Evolutionary conservation across 2,888 invertebrate species (phyloP).

Genomic region (Heteromurus nitidus): DNA sequence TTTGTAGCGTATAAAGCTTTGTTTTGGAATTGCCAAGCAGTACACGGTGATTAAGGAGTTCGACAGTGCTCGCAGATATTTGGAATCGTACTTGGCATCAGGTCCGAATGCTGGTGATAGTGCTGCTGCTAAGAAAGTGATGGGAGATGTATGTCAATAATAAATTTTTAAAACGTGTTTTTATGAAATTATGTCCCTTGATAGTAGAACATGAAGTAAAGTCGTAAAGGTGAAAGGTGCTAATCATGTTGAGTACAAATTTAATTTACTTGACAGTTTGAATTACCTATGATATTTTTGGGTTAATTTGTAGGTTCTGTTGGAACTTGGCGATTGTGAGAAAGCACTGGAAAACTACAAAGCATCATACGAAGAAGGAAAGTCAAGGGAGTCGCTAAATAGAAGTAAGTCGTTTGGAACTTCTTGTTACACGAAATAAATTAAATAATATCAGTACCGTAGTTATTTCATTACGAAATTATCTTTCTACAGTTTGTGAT

Average conservation of each 20-base stretch:
- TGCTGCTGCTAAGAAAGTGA: constrained; percentile 53
- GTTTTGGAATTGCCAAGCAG: constrained; percentile 59
- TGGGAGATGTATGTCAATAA: constrained; percentile 63
- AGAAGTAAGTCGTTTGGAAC: constrained; percentile 31
- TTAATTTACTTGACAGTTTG: not conserved
- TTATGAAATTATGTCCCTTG: too few species aligned
- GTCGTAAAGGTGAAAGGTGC: too few species aligned
- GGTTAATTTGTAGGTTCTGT: constrained; percentile 48
- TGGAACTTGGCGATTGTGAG: constrained; percentile 40
- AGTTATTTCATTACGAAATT: not conserved
- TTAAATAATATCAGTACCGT: not conserved
- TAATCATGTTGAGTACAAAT: too few species aligned
- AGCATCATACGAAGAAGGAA: constrained; percentile 23
- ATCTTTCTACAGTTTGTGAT: constrained; percentile 58
- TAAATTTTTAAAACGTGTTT: too few species aligned
- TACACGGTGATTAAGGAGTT: constrained; percentile 57
- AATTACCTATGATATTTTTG: not conserved
- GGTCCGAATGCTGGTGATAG: constrained; percentile 32
- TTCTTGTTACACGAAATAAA: not conserved
- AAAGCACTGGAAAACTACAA: constrained; percentile 60
- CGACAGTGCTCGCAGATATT: constrained; percentile 42
- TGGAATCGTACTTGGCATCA: constrained; percentile 49
- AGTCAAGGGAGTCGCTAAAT: constrained; percentile 44
- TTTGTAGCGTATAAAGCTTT: constrained; percentile 46
- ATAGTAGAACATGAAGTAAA: too few species aligned